Base-by-base conservation (phyloP, 92 coral and sea anemone genomes). In the Heteractis magnifica region DNA sequence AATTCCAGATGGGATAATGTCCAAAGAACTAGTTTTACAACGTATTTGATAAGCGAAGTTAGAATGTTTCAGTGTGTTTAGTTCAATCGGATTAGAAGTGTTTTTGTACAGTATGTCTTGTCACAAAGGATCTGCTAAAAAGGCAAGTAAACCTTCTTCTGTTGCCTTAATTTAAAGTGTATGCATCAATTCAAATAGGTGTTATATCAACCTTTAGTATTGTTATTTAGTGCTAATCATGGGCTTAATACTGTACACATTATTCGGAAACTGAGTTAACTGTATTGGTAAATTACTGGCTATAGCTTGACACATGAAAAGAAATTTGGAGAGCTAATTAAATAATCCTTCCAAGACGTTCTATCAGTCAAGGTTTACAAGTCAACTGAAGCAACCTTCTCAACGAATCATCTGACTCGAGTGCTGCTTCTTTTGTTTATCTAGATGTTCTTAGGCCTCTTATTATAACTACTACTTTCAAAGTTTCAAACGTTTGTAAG, bases 101-200 rank as follows among this genome's bases (percentile, higher is more conserved):
- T 68, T 68, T 68, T 68, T 23, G 49, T 68, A 68, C 73, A 68
- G n/a, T 68, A 68, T 23, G 73, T 20, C 73, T 48, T 65, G 83
- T 79, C 83, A 60, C 48, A 65, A 52, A 60, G 75, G 74, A 60
- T 26, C 83, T 16, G 70, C 84, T 4, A 70, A 23, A 68, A 68
- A 48, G 77, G 84, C 77, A 81, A 81, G 84, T 81, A 81, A n/a
- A 68, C 73, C 73, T 68, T 68, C 49, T 68, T 68, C 73, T 68
- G 73, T 68, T 68, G 23, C 73, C 26, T 23, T 68, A 68, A 68
- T 68, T 68, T 68, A 48, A 21, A 68, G 49, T 26, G 13, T 0
- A 26, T 68, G 20, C 73, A 68, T 68, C 14, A 68, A 23, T 68
- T 26, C 26, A 68, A 68, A 68, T 68, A 20, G 23, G 12, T 68